Base-by-base conservation (phyloP, 2,888 invertebrate species). In the Synanthedon vespiformis region DNA sequence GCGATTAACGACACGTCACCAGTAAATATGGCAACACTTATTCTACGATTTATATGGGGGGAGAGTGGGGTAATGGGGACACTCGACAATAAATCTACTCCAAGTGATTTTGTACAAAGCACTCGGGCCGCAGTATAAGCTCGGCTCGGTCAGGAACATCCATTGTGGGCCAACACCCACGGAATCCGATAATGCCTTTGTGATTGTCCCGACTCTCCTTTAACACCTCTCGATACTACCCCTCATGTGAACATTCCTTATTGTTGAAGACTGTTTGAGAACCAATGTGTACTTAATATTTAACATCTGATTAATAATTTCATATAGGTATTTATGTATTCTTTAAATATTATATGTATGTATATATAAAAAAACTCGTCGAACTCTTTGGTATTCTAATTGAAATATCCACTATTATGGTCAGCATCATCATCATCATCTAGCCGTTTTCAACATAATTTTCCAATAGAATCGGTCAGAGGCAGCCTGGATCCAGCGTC, bases 1-100 rank as follows among this genome's bases (percentile, higher is more conserved):
- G 72, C 78, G 82, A 84, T 84, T 83, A 81, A 82, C 80, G 76
- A 82, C 73, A 83, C 81, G 83, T 85, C 86, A 84, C 82, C 75
- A 67, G 81, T 85, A 86, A 87, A 86, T 86, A 86, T 86, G 84
- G 83, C 77, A 83, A 85, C 84, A 86, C 84, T 86, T 84, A 83
- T 84, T 85, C 74, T 70, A 76, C 78, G 74, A 87, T 86, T 86
- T 85, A 84, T 86, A 73, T 70, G 61, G 74, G 69, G 79, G 78
- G 78, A 73, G 72, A 74, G 71, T 73, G 80, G 83, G 82, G 80
- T 72, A 74, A 75, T 67, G 74, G 80, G 77, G 80, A 77, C 76
- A 75, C 62, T 73, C 55, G 64, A 80, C 70, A 77, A 87, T 87
- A 87, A 87, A 87, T 87, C 81, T 82, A 73, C 64, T 62, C 70